phyloP scores from a whole-genome alignment of 2,888 invertebrate species.

The Parnassius mnemosyne region DNA sequence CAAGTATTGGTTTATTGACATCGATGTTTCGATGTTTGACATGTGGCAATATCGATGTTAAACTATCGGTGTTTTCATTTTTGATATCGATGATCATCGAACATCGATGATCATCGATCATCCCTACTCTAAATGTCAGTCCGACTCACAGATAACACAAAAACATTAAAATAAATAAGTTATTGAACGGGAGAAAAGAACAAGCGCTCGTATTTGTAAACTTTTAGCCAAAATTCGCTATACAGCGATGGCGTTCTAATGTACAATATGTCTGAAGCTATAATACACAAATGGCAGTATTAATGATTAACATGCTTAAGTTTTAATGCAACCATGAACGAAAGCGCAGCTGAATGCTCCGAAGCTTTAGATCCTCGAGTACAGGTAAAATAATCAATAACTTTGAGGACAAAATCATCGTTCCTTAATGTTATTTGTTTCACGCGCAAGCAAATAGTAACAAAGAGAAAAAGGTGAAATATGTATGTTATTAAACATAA shows the following conservation, averaged over 20 bases:
- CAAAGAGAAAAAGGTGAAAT: too few relatives aligned
- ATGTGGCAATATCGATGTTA: too few relatives aligned
- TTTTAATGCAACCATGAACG: slow-evolving; percentile 78
- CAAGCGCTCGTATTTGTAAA: slow-evolving; percentile 23
- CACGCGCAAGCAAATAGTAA: too few relatives aligned
- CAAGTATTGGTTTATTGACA: too few relatives aligned
- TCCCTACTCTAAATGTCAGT: too few relatives aligned
- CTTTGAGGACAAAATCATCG: slow-evolving; percentile 24
- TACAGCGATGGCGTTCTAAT: slow-evolving; percentile 34
- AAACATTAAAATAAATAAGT: slow-evolving; percentile 4
- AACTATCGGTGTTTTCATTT: too few relatives aligned
- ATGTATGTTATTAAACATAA: too few relatives aligned
- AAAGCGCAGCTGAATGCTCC: slow-evolving; percentile 80
- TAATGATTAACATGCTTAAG: slow-evolving; percentile 54
- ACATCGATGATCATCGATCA: too few relatives aligned
- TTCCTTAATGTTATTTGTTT: too few relatives aligned
- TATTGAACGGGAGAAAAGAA: slow-evolving; percentile 23
- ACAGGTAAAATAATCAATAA: slow-evolving; percentile 82
- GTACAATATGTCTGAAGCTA: slow-evolving; percentile 27
- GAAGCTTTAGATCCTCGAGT: slow-evolving; percentile 91
- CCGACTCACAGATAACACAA: slow-evolving; percentile 15
- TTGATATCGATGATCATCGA: too few relatives aligned
- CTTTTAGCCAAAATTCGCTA: slow-evolving; percentile 34
- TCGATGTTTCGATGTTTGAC: too few relatives aligned
- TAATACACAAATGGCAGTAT: slow-evolving; percentile 29